Conservation (phyloP, 2,888 invertebrate species). For the Diarsia dahlii region DNA sequence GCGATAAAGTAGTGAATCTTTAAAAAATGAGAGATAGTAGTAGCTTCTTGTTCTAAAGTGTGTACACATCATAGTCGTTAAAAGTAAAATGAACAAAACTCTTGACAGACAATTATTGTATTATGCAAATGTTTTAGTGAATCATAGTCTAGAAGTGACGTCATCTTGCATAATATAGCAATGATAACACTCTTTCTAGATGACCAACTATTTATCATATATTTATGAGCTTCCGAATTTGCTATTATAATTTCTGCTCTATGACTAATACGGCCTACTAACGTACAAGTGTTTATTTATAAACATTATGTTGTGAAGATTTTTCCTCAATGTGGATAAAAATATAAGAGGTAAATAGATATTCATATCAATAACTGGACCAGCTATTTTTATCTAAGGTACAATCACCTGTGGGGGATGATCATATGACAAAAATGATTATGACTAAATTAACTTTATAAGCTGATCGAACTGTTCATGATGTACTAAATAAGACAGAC, state of each 20-base stretch:
- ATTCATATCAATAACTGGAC: background rate
- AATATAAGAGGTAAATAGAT: constrained; percentile 35
- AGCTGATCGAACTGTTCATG: background rate
- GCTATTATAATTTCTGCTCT: constrained; percentile 42
- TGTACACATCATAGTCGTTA: no score
- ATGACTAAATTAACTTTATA: constrained; percentile 1
- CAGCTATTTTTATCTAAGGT: constrained; percentile 5
- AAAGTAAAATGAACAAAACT: constrained; percentile 32
- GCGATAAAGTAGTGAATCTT: no score
- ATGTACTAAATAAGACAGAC: background rate
- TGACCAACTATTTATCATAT: constrained; percentile 46
- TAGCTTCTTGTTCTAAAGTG: no score
- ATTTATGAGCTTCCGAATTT: constrained; percentile 49
- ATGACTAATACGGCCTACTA: constrained; percentile 49
- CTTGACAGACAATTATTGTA: constrained; percentile 18
- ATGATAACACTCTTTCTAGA: constrained; percentile 37
- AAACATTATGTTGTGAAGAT: constrained; percentile 27
- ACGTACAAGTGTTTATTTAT: constrained; percentile 45
- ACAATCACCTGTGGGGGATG: constrained; percentile 8
- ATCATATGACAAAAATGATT: background rate
- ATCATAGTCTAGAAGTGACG: constrained; percentile 42
- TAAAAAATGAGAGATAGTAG: no score
- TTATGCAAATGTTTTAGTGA: constrained; percentile 46
- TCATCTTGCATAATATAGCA: constrained; percentile 37
- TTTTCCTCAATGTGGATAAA: constrained; percentile 37